These are phyloP conservation scores for Aelia acuminata DNA, from an alignment of 2,888 invertebrate species.

Conservation along the genomic window DNA sequence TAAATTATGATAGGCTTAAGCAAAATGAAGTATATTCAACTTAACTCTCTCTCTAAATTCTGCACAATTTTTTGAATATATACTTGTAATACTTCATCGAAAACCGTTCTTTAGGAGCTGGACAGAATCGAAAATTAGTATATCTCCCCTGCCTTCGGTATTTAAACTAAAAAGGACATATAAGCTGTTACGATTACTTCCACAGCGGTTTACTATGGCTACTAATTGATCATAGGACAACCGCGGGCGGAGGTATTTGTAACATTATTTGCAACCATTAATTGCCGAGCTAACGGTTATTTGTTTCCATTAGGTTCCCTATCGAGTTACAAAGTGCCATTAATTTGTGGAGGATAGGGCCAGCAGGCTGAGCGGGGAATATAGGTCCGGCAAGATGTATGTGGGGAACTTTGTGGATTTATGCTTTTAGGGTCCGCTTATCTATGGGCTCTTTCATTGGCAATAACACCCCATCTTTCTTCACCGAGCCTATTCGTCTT, in stretches of 20 bases:
- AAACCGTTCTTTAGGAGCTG: too few species aligned
- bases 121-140: too few species aligned
- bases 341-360: slow-evolving; percentile 48
- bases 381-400: slow-evolving; percentile 46
- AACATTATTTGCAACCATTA: slow-evolving; percentile 31
- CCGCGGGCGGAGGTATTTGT: background rate
- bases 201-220: background rate
- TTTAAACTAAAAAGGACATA: background rate
- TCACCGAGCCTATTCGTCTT: slow-evolving; percentile 36
- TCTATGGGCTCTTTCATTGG: slow-evolving; percentile 50
- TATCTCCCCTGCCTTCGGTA: background rate
- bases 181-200: background rate
- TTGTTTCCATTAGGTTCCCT: slow-evolving; percentile 40
- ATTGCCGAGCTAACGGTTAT: slow-evolving; percentile 9
- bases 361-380: slow-evolving; percentile 23
- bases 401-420: slow-evolving; percentile 41
- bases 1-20: too few species aligned
- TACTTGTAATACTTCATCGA: too few species aligned
- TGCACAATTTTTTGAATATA: too few species aligned
- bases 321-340: slow-evolving; percentile 44
- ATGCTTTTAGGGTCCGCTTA: slow-evolving; percentile 45
- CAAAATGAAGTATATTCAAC: too few species aligned
- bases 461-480: slow-evolving; percentile 50
- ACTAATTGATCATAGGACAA: background rate
- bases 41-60: too few species aligned